phyloP scores from a whole-genome alignment of 2,888 invertebrate species.

The Synergus laeviventris region DNA sequence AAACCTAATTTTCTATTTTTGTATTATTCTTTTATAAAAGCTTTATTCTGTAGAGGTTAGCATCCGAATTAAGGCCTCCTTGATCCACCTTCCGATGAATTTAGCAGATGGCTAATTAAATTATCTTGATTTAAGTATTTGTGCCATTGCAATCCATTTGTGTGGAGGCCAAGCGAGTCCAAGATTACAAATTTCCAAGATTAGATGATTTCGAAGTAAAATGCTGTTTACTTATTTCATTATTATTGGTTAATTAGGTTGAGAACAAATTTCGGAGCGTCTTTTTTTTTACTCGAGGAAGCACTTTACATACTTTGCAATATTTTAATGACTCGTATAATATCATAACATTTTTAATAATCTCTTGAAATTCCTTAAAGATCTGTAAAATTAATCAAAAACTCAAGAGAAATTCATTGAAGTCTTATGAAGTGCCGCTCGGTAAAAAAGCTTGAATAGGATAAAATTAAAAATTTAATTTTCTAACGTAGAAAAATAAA shows the following conservation, averaged over 20 bases:
- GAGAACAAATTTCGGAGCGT: not conserved
- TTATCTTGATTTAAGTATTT: slow-evolving; percentile 6
- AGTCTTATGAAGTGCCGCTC: too few species aligned
- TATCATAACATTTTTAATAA: too few species aligned
- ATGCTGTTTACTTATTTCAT: not conserved
- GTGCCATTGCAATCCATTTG: not conserved
- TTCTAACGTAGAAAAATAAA: too few species aligned
- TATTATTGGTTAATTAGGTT: not conserved
- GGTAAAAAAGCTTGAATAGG: too few species aligned
- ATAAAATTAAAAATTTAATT: too few species aligned
- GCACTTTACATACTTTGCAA: not conserved
- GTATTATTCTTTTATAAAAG: not conserved
- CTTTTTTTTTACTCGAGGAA: not conserved
- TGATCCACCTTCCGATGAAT: not conserved
- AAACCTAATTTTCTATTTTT: not conserved
- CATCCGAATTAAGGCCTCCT: not conserved
- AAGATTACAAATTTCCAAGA: not conserved
- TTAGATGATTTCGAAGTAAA: not conserved
- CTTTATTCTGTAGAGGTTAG: not conserved
- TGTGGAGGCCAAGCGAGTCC: not conserved
- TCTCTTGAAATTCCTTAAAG: too few species aligned
- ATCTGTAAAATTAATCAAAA: too few species aligned
- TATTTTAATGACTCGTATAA: too few species aligned
- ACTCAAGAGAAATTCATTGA: too few species aligned
- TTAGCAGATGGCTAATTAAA: slow-evolving; percentile 5